phyloP scores from a whole-genome alignment of 1,140 invertebrate species.

The Diachasma alloeum region DNA sequence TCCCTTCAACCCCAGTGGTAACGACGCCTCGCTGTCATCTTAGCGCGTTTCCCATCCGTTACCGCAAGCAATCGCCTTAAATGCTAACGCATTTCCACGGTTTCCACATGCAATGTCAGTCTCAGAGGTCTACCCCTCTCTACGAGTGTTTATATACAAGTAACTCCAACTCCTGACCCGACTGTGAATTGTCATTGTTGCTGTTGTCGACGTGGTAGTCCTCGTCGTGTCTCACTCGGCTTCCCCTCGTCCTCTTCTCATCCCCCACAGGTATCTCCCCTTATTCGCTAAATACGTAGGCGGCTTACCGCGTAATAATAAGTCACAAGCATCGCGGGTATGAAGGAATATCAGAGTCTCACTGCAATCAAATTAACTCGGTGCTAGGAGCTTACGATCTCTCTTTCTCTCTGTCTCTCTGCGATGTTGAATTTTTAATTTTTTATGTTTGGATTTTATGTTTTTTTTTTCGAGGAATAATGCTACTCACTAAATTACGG shows the following conservation, averaged over 20 bases:
- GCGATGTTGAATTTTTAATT: background rate
- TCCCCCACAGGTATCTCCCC: background rate
- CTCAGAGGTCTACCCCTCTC: constrained; percentile 39
- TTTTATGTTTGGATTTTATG: background rate
- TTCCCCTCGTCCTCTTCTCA: background rate
- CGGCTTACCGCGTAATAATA: constrained; percentile 30
- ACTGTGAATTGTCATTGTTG: constrained; percentile 38
- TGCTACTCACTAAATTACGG: background rate
- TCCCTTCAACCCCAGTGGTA: background rate
- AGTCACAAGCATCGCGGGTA: background rate
- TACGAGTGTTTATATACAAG: constrained; percentile 39
- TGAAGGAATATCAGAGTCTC: constrained; percentile 1
- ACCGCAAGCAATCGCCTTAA: constrained; percentile 39
- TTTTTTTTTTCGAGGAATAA: background rate
- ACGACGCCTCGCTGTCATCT: constrained; percentile 31
- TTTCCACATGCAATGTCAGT: constrained; percentile 43
- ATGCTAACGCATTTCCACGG: constrained; percentile 40
- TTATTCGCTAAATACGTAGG: constrained; percentile 30
- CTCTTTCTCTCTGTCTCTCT: background rate
- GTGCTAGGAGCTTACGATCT: background rate
- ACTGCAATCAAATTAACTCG: constrained; percentile 27
- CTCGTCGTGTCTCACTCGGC: constrained; percentile 24
- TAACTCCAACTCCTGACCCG: constrained; percentile 32
- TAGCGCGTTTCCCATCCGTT: constrained; percentile 21
- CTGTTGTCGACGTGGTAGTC: constrained; percentile 39